These are phyloP conservation scores for Trididemnum miniatum DNA, from an alignment of 23 tunicate genomes.

Conservation along the genomic window DNA sequence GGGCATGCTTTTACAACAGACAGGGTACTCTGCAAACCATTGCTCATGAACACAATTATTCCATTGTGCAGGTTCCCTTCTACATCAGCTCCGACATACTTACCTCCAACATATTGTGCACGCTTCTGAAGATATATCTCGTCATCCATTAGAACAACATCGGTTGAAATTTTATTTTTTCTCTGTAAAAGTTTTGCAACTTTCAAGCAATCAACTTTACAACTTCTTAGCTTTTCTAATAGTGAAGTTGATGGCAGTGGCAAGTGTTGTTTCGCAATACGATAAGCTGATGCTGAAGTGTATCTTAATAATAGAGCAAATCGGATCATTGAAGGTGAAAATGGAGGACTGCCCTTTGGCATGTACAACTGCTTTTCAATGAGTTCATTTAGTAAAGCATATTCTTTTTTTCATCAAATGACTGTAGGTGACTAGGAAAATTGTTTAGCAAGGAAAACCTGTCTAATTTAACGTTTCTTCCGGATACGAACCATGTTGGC, in stretches of 20 bases:
- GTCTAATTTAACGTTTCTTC: too few relatives aligned
- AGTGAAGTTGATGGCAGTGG: too few relatives aligned
- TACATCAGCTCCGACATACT: background rate
- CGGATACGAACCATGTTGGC: too few relatives aligned
- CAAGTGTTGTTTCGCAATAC: background rate
- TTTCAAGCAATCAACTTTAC: background rate
- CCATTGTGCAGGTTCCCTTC: background rate
- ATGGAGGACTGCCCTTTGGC: too few relatives aligned
- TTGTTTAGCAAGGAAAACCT: too few relatives aligned
- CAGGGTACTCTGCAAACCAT: background rate
- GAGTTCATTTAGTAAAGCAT: too few relatives aligned
- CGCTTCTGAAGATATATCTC: background rate
- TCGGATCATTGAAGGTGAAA: background rate
- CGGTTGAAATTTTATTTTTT: background rate
- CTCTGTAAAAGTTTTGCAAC: background rate
- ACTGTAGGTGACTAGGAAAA: too few relatives aligned
- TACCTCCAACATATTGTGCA: background rate
- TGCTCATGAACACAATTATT: background rate
- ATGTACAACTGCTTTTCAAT: too few relatives aligned
- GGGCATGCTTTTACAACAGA: background rate
- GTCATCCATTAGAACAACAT: background rate
- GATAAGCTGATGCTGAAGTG: background rate
- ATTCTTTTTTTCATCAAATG: too few relatives aligned
- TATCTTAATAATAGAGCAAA: background rate
- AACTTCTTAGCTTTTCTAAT: background rate